A percentile compares a stretch with the other conserved stretches of the same genome.
These are phyloP conservation scores for Artibeus lituratus DNA, from an alignment of 2,797 vertebrate genomes.

Conservation along the genomic window DNA sequence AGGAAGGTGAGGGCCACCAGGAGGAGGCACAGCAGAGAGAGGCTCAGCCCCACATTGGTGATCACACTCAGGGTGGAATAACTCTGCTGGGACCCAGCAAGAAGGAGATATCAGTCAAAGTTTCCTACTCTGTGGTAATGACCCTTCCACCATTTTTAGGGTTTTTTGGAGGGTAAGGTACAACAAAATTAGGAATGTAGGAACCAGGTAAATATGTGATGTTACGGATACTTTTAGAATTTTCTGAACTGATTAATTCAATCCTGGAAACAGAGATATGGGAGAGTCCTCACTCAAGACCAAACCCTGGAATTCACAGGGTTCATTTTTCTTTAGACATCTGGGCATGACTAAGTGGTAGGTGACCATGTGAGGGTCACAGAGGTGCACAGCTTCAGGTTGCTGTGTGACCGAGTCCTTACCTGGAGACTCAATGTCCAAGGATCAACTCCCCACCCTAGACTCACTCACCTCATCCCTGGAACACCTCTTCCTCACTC, in stretches of 20 bases:
- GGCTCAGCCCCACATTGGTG: not conserved
- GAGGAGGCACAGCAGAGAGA: conserved; percentile 71
- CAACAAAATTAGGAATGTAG: not conserved
- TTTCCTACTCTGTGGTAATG: not conserved
- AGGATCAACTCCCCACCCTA: not conserved
- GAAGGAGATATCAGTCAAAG: not conserved
- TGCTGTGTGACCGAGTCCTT: not conserved
- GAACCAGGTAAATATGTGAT: not conserved
- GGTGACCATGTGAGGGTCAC: conserved; percentile 67
- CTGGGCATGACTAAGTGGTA: not conserved
- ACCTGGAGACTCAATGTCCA: not conserved
- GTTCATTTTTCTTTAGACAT: not conserved
- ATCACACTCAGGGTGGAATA: not conserved
- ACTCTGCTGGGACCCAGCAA: not conserved
- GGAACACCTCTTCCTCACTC: not conserved
- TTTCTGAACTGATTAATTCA: not conserved
- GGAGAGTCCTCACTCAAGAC: no score
- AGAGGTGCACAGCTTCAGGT: no score
- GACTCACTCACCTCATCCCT: not conserved
- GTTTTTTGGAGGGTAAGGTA: not conserved
- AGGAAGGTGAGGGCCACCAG: conserved; percentile 68
- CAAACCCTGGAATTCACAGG: not conserved
- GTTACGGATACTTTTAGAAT: not conserved
- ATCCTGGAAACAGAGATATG: no score
- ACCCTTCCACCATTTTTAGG: not conserved